These are phyloP conservation scores for Poecilia latipinna DNA, from an alignment of 2,113 vertebrate genomes.

Conservation along the genomic window DNA sequence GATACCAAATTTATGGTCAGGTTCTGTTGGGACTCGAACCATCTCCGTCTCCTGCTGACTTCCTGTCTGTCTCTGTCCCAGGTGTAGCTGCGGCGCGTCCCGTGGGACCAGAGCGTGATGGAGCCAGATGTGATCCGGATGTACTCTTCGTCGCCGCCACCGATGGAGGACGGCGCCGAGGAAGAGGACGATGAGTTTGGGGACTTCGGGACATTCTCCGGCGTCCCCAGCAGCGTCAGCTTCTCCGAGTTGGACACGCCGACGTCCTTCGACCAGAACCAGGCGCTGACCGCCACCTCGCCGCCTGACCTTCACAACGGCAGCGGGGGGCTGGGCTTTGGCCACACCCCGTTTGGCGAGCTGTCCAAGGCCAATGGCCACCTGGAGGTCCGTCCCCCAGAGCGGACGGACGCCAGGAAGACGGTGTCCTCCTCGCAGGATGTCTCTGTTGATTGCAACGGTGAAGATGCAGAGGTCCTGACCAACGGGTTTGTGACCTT, in stretches of 20 bases:
- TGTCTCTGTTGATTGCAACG: conserved; percentile 79
- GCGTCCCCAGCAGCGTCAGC: conserved; percentile 85
- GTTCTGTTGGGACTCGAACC: too few relatives aligned
- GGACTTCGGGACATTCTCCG: conserved; percentile 92
- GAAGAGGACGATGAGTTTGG: conserved; percentile 95
- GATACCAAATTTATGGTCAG: too few relatives aligned
- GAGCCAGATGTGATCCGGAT: conserved; percentile 96
- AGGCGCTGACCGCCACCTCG: conserved; percentile 73
- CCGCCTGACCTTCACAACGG: conserved; percentile 82
- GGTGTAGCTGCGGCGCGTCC: conserved; percentile 76
- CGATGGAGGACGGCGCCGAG: conserved; percentile 90
- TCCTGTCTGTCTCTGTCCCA: conserved; percentile 44
- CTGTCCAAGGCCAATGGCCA: conserved; percentile 74
- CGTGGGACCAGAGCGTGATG: conserved; percentile 80
- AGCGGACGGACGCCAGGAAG: conserved; percentile 70
- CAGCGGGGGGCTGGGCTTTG: conserved; percentile 73
- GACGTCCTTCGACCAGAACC: conserved; percentile 78
- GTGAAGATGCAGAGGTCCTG: conserved; percentile 84
- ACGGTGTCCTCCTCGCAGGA: conserved; percentile 59
- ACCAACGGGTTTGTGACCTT: conserved; percentile 88
- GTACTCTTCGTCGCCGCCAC: conserved; percentile 97
- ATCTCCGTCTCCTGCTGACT: neutral
- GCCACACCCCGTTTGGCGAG: conserved; percentile 80
- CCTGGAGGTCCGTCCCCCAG: conserved; percentile 75
- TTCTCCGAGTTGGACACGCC: conserved; percentile 91